Evolutionary conservation across 2,888 invertebrate species (phyloP), one percentile per base, ranked within the genome.

Genomic region (Timema cristinae): DNA sequence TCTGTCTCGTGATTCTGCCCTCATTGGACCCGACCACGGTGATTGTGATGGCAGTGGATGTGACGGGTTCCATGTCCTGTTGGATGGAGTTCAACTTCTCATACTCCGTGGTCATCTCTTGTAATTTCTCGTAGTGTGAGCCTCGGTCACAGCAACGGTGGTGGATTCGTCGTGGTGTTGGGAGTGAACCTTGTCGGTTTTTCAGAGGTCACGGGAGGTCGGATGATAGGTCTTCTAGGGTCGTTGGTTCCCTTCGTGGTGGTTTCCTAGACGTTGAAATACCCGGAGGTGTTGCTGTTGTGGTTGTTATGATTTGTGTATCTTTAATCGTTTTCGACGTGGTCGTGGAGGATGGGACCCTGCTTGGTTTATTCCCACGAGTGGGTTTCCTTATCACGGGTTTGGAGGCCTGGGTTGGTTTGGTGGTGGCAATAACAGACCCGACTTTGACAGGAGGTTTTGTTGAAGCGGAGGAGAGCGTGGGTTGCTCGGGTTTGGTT

Each of bases 31-130:
- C 75, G 1, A 77, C 74, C 11, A 77, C 76, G 66, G 73, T 77
- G 15, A 78, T 75, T 8, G 76, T 76, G 71, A 76, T 75, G n/a
- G 77, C 75, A 0, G 77, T 77, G 0, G 77, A 77, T 5, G 78
- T 78, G 48, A 76, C 75, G 6, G 77, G 74, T 15, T 75, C 75
- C 59, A 9, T 8, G 63, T 63, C 63, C 63, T 63, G 11, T 13
- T 16, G 32, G 11, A 8, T 15, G 63, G 63, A 51, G 32, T 32
- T 63, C 47, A 48, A 63, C 13, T n/a, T 56, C 56, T 56, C 56
- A 10, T 15, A 16, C 10, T 15, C 59, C 13, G 59, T 13, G 8
- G 63, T 9, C 4, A n/a, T 8, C 6, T 63, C 47, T 10, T 16
- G 16, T 7, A 16, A 0, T 16, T 63, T 8, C 11, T 63, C 11